Percentiles rank a stretch among this genome's conserved stretches.
These are phyloP conservation scores for Borostomias antarcticus DNA, from an alignment of 2,797 vertebrate species.

Conservation along the genomic window DNA sequence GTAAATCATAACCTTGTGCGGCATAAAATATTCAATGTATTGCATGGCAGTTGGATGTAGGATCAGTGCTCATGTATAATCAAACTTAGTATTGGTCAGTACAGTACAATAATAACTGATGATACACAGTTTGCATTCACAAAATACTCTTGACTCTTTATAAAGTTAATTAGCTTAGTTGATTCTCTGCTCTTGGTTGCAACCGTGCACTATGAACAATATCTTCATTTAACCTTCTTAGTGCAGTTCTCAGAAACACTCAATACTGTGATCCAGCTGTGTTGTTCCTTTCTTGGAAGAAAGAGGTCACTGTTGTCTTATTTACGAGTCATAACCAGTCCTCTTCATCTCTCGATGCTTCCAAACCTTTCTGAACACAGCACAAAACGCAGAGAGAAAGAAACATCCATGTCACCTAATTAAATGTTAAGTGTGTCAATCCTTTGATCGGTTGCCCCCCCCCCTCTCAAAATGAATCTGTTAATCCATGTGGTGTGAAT, in stretches of 20 bases:
- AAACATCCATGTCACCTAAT: conserved; percentile 13
- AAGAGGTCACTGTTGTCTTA: conserved; percentile 85
- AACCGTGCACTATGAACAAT: neutral
- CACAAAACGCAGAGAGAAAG: conserved; percentile 2
- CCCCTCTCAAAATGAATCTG: neutral
- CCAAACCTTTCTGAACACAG: neutral
- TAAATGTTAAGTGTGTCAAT: neutral
- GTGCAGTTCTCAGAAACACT: neutral
- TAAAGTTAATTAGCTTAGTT: neutral
- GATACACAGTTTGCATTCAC: no score
- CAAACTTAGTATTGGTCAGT: no score
- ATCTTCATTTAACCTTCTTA: no score
- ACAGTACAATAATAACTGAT: no score
- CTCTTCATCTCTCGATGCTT: neutral
- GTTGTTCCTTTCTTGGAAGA: conserved; percentile 69
- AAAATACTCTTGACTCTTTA: no score
- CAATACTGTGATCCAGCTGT: conserved; percentile 11
- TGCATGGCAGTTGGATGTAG: no score
- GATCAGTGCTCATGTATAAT: no score
- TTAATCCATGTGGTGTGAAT: neutral
- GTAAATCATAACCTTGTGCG: no score
- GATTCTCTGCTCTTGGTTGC: neutral
- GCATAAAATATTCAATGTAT: no score
- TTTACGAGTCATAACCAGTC: conserved; percentile 20
- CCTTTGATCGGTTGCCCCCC: neutral